Evolutionary conservation across 2,797 vertebrate species (phyloP).

Genomic region (Danionella dracula): DNA sequence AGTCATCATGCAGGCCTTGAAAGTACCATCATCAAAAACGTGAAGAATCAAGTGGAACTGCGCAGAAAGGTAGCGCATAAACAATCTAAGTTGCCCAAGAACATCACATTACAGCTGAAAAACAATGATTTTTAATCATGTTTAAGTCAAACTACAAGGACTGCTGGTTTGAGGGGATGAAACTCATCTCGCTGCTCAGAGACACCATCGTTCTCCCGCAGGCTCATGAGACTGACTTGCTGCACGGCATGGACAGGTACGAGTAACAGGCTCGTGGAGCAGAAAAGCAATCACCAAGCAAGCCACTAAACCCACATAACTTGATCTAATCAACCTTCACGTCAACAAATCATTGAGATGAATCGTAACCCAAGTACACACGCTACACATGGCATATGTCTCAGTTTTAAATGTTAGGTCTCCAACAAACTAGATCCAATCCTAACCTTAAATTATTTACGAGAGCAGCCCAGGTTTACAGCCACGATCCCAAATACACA

Average conservation of each 20-base stretch:
- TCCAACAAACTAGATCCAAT: conserved; percentile 43
- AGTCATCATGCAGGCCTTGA: conserved; percentile 86
- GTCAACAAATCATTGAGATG: conserved; percentile 30
- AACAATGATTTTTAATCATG: background rate
- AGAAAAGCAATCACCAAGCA: background rate
- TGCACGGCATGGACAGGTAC: conserved; percentile 86
- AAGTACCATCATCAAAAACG: conserved; percentile 85
- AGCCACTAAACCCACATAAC: background rate
- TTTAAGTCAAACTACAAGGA: conserved; percentile 64
- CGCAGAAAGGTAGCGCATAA: conserved; percentile 74
- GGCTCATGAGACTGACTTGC: conserved; percentile 78
- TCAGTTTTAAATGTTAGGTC: conserved; percentile 36
- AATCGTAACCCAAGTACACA: conserved; percentile 33
- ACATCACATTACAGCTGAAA: no score
- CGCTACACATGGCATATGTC: conserved; percentile 38
- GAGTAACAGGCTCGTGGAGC: conserved; percentile 47
- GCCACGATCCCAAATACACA: conserved; percentile 30
- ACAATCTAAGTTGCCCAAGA: no score
- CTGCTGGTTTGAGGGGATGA: conserved; percentile 77
- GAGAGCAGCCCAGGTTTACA: conserved; percentile 37
- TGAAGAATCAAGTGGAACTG: conserved; percentile 82
- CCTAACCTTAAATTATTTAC: conserved; percentile 44
- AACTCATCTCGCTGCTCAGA: conserved; percentile 72
- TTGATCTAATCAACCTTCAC: conserved; percentile 21
- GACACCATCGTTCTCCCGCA: conserved; percentile 77